Evolutionary conservation across 2,888 invertebrate genomes (phyloP), one percentile per base, ranked within the genome.

Genomic region (Chymomyza caudatula): DNA sequence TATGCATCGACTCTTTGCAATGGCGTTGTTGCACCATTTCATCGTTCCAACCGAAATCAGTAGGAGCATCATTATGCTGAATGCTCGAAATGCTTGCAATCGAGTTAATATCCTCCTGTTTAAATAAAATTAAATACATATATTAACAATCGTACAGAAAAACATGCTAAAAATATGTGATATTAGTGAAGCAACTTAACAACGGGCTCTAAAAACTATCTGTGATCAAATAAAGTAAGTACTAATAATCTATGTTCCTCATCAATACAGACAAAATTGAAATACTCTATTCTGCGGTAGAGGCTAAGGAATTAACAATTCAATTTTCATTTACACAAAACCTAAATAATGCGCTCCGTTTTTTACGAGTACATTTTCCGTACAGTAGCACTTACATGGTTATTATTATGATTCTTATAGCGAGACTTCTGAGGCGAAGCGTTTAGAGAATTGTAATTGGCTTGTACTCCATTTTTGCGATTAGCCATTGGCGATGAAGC

Each of bases 71-170:
- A n/a, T 67, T 71, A 6, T 59, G 51, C 5, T 66, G 69, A 6
- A 65, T 71, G 60, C 81, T 80, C 37, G 86, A 78, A 61, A 89
- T 74, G 74, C 88, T 89, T 65, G 90, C 88, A 53, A 89, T 89
- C 1, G 89, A 89, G 71, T 89, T 88, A 51, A 89, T 85, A 65
- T 89, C 89, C 69, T 87, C 86, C 90, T 89, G 58, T 23, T 17
- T 3, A 15, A 56, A 62, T 53, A 15, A 17, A 52, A 62, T 0
- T 43, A 20, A 5, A n/a, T 44, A 11, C 17, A 17, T n/a, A 47
- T 44, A 44, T 1, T n/a, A n/a, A n/a, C n/a, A n/a, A n/a, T n/a
- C n/a, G n/a, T n/a, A n/a, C n/a, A n/a, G n/a, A n/a, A n/a, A n/a
- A n/a, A n/a, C n/a, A n/a, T n/a, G n/a, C n/a, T n/a, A n/a, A n/a